Evolutionary conservation across 2,888 invertebrate genomes (phyloP).

Genomic region (Ectemnius lituratus): DNA sequence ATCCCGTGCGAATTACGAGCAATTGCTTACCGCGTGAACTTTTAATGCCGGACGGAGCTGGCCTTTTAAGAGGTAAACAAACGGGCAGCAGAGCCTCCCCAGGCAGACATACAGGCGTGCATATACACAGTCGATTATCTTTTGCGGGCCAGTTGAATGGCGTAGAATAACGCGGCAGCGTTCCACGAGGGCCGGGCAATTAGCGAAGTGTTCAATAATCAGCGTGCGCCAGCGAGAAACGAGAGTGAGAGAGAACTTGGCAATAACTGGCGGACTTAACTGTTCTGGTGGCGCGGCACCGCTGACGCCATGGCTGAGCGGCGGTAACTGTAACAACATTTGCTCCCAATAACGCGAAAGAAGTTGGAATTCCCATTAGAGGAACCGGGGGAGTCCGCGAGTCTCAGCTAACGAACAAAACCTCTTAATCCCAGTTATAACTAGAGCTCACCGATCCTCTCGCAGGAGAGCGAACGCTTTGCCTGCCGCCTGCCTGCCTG

Average conservation of each 20-base stretch:
- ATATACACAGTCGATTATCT: too few species aligned
- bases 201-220: too few species aligned
- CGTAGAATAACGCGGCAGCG: too few species aligned
- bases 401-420: background rate
- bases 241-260: background rate
- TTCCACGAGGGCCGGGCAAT: too few species aligned
- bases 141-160: too few species aligned
- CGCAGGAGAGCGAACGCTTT: background rate
- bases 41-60: too few species aligned
- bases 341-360: conserved; percentile 23
- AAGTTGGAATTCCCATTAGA: background rate
- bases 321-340: conserved; percentile 14
- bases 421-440: conserved; percentile 1
- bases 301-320: conserved; percentile 17
- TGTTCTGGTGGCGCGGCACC: background rate
- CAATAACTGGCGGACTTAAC: conserved; percentile 8
- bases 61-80: too few species aligned
- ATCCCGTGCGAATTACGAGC: background rate
- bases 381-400: background rate
- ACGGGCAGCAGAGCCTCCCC: too few species aligned
- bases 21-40: too few species aligned
- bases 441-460: background rate
- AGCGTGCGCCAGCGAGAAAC: too few species aligned
- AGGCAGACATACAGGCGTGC: too few species aligned
- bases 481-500: background rate